Evolutionary conservation across 2,888 invertebrate species (phyloP), one percentile per base, ranked within the genome.

Genomic region (Drosophila ustulata): DNA sequence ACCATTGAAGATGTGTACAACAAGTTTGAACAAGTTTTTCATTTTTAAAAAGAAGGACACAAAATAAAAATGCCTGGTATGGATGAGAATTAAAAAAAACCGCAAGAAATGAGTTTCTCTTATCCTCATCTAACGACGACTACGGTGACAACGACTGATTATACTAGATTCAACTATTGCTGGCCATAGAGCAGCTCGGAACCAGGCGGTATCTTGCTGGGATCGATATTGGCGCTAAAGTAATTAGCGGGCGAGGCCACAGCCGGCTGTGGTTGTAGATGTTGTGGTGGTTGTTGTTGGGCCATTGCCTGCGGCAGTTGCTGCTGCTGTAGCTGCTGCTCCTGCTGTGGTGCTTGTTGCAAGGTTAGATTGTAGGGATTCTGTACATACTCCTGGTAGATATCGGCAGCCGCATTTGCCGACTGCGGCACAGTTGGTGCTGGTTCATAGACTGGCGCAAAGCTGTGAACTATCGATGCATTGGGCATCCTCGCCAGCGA

Each of bases 141-240:
- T 58, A 18, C 52, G 32, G n/a, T 28, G 43, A 18, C 47, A 67
- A 62, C 39, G 51, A 50, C 41, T 59, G 50, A 25, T 49, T 61
- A 57, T 57, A 70, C 63, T 37, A 30, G 30, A 37, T 55, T 46
- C 26, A 61, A 69, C 76, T 90, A 92, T 51, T 92, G 92, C 61
- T 91, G 90, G 28, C 93, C 93, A 75, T 94, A 95, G 4, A 95
- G 90, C 77, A 94, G 94, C 81, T 95, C 95, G 0, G 95, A 94
- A 0, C 95, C 95, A 0, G 94, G 93, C 4, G 94, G 94, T 70
- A 94, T 93, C 66, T 90, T 89, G 66, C 91, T 92, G 9, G 93
- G 93, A 45, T 93, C 93, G 46, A 93, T 93, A 3, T 93, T 93
- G 0, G 93, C 93, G 32, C 93, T 93, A 83, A 95, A 96, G 89